These are phyloP conservation scores for Lagopus leucura DNA, from an alignment of 2,113 vertebrate species.

Conservation along the genomic window DNA sequence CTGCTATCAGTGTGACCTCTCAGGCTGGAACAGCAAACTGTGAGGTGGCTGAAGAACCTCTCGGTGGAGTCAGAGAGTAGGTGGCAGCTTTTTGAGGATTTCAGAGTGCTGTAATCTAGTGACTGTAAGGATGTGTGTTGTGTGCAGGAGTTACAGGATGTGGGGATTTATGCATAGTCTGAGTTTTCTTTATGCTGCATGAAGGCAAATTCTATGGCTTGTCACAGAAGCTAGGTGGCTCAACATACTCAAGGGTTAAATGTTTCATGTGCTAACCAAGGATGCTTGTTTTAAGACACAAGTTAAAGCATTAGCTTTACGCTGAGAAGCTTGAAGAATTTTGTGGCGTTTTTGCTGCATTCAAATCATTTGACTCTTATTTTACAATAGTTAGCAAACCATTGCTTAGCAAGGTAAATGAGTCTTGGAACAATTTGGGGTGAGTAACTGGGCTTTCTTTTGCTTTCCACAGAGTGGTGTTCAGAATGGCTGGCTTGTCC, in stretches of 20 bases:
- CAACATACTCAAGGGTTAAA: neutral
- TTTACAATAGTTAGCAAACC: neutral
- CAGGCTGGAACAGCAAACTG: neutral
- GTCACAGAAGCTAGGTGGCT: neutral
- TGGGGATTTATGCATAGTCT: neutral
- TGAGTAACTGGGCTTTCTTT: conserved; percentile 62
- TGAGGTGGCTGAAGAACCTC: neutral
- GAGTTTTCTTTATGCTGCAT: neutral
- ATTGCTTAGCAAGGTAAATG: neutral
- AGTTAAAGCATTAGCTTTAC: neutral
- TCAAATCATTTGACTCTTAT: neutral
- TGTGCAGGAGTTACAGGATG: neutral
- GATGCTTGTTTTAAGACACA: neutral
- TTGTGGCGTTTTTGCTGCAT: neutral
- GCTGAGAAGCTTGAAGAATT: neutral
- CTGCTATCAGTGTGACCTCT: neutral
- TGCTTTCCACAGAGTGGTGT: conserved; percentile 64
- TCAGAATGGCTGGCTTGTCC: conserved; percentile 75
- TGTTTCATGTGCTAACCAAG: neutral
- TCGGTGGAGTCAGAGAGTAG: neutral
- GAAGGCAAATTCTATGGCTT: neutral
- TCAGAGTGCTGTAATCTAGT: neutral
- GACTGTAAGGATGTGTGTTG: neutral
- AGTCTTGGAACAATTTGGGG: neutral
- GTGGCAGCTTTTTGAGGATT: neutral